Conservation (phyloP, 2,797 vertebrate species). For the Anomalospiza imberbis region DNA sequence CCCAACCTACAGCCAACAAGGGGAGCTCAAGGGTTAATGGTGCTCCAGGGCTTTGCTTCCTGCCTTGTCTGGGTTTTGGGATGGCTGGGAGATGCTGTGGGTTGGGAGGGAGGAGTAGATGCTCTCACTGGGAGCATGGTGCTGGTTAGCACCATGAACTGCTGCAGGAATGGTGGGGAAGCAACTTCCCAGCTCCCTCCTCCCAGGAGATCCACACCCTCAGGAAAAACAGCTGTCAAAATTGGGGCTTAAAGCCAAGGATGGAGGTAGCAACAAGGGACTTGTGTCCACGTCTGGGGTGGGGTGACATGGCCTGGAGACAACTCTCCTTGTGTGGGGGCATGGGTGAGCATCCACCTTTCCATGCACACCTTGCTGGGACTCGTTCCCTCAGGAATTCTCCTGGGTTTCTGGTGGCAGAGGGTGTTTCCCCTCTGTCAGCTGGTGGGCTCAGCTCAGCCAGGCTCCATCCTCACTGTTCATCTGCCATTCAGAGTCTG, state of each 20-base stretch:
- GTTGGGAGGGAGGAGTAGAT: neutral
- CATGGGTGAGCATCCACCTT: accelerated
- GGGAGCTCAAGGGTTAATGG: neutral
- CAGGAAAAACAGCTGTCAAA: neutral
- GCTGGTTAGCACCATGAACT: neutral
- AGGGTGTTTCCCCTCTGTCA: neutral
- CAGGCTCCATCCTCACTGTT: neutral
- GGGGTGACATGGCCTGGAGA: neutral
- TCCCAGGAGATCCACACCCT: neutral
- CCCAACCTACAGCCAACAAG: neutral
- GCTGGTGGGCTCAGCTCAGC: neutral
- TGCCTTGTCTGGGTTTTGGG: neutral
- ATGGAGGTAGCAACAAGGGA: neutral
- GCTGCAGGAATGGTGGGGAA: neutral
- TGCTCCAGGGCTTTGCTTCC: neutral
- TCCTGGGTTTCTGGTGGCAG: neutral
- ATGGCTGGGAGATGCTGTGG: neutral
- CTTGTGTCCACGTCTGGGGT: neutral
- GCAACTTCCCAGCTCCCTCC: neutral
- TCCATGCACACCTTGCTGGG: accelerated
- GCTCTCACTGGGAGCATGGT: neutral
- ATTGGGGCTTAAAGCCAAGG: neutral
- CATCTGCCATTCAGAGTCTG: neutral
- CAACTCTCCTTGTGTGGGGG: accelerated
- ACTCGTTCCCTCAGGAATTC: neutral